A percentile compares a stretch with the other conserved stretches of the same genome.
Conservation (phyloP, 2,797 vertebrate genomes). For the Syngnathus rostellatus region DNA sequence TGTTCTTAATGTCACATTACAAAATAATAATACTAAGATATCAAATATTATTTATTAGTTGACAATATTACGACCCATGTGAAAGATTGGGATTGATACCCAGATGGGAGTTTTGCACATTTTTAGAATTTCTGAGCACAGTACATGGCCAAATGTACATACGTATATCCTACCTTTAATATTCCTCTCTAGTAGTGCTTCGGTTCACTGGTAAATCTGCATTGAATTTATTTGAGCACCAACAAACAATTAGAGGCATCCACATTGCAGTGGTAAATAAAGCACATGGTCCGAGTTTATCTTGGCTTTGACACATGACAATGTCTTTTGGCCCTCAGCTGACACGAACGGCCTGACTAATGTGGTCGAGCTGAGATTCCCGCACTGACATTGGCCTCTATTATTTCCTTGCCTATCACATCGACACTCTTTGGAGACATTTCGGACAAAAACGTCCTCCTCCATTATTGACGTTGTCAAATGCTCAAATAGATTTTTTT, state of each 20-base stretch:
- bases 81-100: neutral
- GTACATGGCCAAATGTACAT: neutral
- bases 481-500: conserved; percentile 4
- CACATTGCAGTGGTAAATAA: neutral
- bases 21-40: neutral
- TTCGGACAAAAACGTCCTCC: conserved; percentile 19
- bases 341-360: neutral
- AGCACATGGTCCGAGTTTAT: neutral
- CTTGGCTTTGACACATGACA: neutral
- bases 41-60: neutral
- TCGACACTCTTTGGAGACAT: neutral
- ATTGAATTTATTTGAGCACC: neutral
- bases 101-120: neutral
- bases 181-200: neutral
- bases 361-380: neutral
- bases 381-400: neutral
- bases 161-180: neutral
- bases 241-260: neutral
- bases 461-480: conserved; percentile 39
- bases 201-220: neutral
- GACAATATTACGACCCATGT: neutral
- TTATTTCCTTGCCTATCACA: conserved; percentile 5
- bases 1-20: neutral
- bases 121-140: neutral
- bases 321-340: neutral